Evolutionary conservation across 2,113 vertebrate species (phyloP), one percentile per base, ranked within the genome.

Genomic region (Seriola aureovittata): DNA sequence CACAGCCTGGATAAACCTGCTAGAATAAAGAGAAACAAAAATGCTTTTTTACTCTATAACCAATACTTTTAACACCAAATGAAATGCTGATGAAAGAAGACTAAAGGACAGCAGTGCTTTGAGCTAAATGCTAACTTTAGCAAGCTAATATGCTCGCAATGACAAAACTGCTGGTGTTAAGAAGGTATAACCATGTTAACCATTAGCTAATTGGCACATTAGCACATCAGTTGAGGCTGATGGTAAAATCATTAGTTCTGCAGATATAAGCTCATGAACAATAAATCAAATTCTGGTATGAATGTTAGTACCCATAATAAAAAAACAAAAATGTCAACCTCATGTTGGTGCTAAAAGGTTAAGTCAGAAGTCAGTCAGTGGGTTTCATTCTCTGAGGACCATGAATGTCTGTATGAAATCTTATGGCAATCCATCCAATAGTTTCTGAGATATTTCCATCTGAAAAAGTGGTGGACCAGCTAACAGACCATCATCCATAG

Each of bases 1-100:
- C 77, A 88, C 82, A 87, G 92, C 94, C 93, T 76, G 59, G 76
- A 65, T 75, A 74, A 84, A 91, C 93, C 94, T 96, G 93, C 85
- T 87, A 10, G 50, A 75, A 59, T 12, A 32, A 72, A 67, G 16
- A 21, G 5, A 23, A 38, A 72, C 34, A 32, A 54, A 38, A 78
- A 60, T 5, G 1, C 9, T 36, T 75, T 75, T 54, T 38, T 46
- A 81, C 60, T 64, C 5, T 17, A 10, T 6, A 29, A n/a, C 60
- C 16, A 29, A 29, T 17, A 50, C 29, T 29, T 29, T 29, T 29
- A 63, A 69, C 29, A 11, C 12, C 29, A 62, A 32, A 58, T 12
- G 11, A 23, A 77, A 29, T n/a, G 29, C 8, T 52, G 17, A 52
- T 50, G 40, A 38, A 70, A 59, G 1, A 67, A 12, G 23, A 72